Evolutionary conservation across 2,113 vertebrate genomes (phyloP).

Genomic region (Amblyornis subalaris): DNA sequence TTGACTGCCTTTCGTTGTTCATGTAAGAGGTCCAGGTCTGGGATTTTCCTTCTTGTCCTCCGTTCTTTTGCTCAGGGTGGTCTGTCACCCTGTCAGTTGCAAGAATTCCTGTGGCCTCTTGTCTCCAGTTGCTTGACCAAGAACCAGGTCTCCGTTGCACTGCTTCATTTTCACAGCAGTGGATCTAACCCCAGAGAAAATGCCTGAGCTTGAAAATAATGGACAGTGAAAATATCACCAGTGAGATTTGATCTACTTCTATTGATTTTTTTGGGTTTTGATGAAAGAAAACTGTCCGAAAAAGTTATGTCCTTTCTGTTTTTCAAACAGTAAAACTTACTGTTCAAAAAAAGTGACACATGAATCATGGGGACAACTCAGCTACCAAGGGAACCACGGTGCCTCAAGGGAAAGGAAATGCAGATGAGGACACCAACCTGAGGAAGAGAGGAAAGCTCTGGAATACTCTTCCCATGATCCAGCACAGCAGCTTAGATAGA

Average conservation of each 20-base stretch:
- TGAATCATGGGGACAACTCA: background rate
- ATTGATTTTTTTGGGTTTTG: background rate
- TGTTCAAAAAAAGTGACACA: background rate
- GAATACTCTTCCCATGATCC: background rate
- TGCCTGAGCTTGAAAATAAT: background rate
- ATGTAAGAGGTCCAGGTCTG: background rate
- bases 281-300: background rate
- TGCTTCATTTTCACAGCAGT: background rate
- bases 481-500: background rate
- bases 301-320: background rate
- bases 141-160: background rate
- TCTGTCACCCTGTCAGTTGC: background rate
- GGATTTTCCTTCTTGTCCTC: background rate
- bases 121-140: background rate
- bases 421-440: background rate
- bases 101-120: background rate
- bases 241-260: background rate
- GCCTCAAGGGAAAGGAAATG: background rate
- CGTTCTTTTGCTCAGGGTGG: background rate
- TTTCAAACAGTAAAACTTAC: background rate
- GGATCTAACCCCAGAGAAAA: background rate
- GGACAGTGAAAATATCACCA: background rate
- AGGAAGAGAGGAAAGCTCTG: background rate
- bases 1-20: background rate
- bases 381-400: background rate